A percentile compares a stretch with the other conserved stretches of the same genome.
Conservation (phyloP, 1,140 invertebrate species). For the Ctenoplectra terminalis region DNA sequence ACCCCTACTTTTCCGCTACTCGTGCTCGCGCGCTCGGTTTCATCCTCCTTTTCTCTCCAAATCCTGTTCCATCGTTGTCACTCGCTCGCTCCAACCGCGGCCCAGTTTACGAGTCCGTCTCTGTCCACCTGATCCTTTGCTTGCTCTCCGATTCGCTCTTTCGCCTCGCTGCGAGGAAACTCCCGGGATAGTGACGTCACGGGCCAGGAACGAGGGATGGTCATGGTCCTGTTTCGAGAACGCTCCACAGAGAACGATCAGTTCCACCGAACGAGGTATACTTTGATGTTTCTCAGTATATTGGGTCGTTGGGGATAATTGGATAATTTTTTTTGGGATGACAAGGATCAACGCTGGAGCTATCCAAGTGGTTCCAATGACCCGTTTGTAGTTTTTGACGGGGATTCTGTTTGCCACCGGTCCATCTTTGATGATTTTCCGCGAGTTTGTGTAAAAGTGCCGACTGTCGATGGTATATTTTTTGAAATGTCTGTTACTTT, state of each 20-base stretch:
- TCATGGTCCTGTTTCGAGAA: constrained; percentile 56
- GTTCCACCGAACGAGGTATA: not conserved
- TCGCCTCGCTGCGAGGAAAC: constrained; percentile 47
- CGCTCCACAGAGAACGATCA: not conserved
- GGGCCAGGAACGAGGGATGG: constrained; percentile 33
- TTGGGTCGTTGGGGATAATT: not conserved
- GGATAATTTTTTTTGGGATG: not conserved
- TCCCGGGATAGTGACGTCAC: constrained; percentile 65
- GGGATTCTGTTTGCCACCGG: too few relatives aligned
- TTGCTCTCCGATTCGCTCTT: constrained; percentile 27
- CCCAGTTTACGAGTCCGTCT: constrained; percentile 43
- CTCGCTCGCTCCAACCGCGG: constrained; percentile 18
- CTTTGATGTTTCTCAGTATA: not conserved
- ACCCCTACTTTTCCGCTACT: constrained; percentile 52
- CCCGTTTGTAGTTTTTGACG: too few relatives aligned
- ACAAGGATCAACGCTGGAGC: too few relatives aligned
- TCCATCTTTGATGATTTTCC: too few relatives aligned
- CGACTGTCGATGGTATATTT: too few relatives aligned
- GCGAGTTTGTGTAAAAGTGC: too few relatives aligned
- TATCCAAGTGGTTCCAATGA: too few relatives aligned
- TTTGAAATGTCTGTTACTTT: too few relatives aligned
- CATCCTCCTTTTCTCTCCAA: constrained; percentile 19
- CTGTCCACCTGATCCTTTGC: constrained; percentile 28
- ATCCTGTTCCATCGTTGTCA: not conserved
- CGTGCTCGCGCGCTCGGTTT: constrained; percentile 28